A percentile compares a stretch with the other conserved stretches of the same genome.
Conservation (phyloP, 2,797 vertebrate genomes). For the Pipistrellus kuhlii region DNA sequence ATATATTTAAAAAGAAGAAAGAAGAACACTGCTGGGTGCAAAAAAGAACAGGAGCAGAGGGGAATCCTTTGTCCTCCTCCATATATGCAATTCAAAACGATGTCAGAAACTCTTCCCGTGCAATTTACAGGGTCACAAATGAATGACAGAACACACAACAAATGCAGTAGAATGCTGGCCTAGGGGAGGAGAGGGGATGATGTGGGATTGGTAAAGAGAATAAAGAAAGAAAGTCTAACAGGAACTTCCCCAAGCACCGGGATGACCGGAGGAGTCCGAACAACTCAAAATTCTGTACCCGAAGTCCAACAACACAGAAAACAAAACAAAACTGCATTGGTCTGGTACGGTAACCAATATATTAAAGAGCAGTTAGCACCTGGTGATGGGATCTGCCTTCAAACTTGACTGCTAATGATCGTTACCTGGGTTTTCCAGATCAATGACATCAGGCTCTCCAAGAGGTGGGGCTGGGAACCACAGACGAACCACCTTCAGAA, state of each 20-base stretch:
- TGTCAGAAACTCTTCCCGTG: neutral
- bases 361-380: neutral
- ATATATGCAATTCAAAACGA: neutral
- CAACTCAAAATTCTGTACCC: neutral
- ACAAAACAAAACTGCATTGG: neutral
- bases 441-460: neutral
- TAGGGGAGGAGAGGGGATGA: neutral
- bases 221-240: neutral
- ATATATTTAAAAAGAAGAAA: neutral
- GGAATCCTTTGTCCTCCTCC: neutral
- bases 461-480: rapidly evolving
- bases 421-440: neutral
- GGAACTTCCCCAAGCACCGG: neutral
- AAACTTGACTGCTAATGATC: neutral
- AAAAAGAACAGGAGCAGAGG: neutral
- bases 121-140: neutral
- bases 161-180: neutral
- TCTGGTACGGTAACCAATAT: neutral
- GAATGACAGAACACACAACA: neutral
- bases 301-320: neutral
- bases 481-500: neutral
- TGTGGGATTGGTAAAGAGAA: neutral
- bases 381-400: neutral
- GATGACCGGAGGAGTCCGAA: neutral
- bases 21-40: neutral